Conservation (phyloP, 2,797 vertebrate genomes). For the Pseudomugil gertrudae region DNA sequence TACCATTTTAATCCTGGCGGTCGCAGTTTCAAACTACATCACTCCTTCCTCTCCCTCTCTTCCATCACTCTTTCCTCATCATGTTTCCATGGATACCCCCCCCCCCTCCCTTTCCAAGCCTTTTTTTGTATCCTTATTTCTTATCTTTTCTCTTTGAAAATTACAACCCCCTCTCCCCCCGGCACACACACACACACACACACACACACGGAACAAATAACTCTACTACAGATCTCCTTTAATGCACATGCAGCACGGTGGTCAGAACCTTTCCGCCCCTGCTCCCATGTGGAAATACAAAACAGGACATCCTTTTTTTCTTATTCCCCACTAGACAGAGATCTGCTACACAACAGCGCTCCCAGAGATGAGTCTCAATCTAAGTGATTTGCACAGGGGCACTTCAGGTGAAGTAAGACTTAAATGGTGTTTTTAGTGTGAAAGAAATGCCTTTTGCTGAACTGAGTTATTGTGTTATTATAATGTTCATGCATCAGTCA, state of each 20-base stretch:
- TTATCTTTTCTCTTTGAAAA: conserved; percentile 28
- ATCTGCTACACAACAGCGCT: conserved; percentile 42
- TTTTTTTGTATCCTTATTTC: conserved; percentile 33
- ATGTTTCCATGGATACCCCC: conserved; percentile 67
- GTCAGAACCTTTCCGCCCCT: conserved; percentile 1
- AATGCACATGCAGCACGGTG: neutral
- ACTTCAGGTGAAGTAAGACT: neutral
- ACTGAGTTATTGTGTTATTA: neutral
- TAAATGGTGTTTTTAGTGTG: neutral
- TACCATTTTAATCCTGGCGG: conserved; percentile 49
- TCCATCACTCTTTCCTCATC: conserved; percentile 48
- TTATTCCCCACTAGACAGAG: conserved; percentile 12
- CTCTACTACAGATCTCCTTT: conserved; percentile 12
- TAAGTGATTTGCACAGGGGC: conserved; percentile 16
- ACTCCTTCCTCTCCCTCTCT: conserved; percentile 34
- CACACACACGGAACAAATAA: neutral
- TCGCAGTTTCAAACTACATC: conserved; percentile 46
- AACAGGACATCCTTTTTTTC: neutral
- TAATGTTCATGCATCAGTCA: neutral
- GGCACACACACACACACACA: neutral
- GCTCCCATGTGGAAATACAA: conserved; percentile 1
- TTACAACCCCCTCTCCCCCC: neutral
- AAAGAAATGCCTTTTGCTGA: neutral
- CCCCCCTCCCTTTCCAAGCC: conserved; percentile 1
- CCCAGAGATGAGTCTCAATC: conserved; percentile 13